phyloP scores from a whole-genome alignment of 2,113 vertebrate species.

The Ceuthmochares aereus region DNA sequence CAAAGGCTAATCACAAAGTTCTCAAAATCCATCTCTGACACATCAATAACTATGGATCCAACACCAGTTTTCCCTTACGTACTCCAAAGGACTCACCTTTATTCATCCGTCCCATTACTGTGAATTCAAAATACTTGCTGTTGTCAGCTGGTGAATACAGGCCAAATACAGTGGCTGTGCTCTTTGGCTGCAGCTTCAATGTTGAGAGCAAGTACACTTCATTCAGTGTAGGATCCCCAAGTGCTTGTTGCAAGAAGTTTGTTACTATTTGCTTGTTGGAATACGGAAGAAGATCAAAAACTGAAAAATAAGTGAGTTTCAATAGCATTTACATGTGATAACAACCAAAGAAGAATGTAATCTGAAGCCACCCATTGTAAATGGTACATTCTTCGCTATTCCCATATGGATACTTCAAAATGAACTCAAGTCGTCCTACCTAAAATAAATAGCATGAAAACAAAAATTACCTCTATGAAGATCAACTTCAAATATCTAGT shows the following conservation, averaged over 20 bases:
- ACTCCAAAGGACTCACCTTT: constrained; percentile 83
- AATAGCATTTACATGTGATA: neutral
- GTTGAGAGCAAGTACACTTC: constrained; percentile 88
- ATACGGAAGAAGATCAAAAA: constrained; percentile 91
- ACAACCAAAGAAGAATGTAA: neutral
- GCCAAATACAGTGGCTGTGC: constrained; percentile 85
- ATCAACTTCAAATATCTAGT: neutral
- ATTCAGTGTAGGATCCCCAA: constrained; percentile 82
- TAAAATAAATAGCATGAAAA: neutral
- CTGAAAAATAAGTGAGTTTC: constrained; percentile 71
- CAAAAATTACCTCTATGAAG: neutral
- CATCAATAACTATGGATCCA: neutral
- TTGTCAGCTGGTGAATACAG: constrained; percentile 87
- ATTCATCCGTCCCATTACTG: constrained; percentile 87
- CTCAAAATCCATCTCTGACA: neutral
- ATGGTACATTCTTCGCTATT: neutral
- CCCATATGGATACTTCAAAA: neutral
- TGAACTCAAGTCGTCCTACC: neutral
- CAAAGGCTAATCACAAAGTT: neutral
- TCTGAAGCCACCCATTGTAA: neutral
- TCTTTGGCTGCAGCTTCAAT: constrained; percentile 87
- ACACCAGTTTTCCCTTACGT: neutral
- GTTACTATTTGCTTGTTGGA: constrained; percentile 83
- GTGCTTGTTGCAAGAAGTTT: constrained; percentile 82
- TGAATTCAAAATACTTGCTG: constrained; percentile 92